Base-by-base conservation (phyloP, 2,888 invertebrate genomes). In the Eucriotettix oculatus region DNA sequence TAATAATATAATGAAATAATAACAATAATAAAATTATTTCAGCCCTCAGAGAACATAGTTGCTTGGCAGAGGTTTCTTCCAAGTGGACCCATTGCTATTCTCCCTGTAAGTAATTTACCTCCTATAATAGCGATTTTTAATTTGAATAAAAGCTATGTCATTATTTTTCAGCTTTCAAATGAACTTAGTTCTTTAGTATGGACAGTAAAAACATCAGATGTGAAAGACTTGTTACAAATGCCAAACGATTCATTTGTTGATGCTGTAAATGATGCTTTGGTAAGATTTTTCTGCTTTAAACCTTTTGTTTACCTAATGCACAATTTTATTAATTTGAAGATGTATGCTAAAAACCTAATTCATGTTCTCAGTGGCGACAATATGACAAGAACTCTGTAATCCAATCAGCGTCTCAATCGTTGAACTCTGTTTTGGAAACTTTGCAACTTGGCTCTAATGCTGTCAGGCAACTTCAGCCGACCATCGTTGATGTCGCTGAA, bases 1-100 rank as follows among this genome's bases (percentile, higher is more conserved):
- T 98, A 99, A 71, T 81, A 91, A 57, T 92, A 96, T 71, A 85
- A 84, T 79, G 97, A 89, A 10, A 80, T 99, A 17, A 97, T 99
- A 0, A 96, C 96, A 1, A 96, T 95, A 0, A 74, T 98, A 43
- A 76, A 87, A 67, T 74, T 97, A 60, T 79, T 82, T 16, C 89
- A 89, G 85, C 77, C 82, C 55, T 78, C 78, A 14, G 83, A 84
- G 59, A 97, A 97, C 73, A 79, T 81, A 42, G 87, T 90, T 3
- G 98, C 97, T 0, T 99, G 97, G 97, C 98, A 99, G 73, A 80
- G 96, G 65, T 97, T 97, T 75, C 75, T 96, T 63, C 90, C 94
- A 0, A 84, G 83, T 3, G 98, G 98, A 1, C 95, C 97, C 0
- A 79, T 99, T 40, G 98, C 98, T 7, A 71, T 98, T 40, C 75